A percentile compares a stretch with the other conserved stretches of the same genome.
Evolutionary conservation across 2,113 vertebrate genomes (phyloP).

Genomic region (Isichthys henryi): DNA sequence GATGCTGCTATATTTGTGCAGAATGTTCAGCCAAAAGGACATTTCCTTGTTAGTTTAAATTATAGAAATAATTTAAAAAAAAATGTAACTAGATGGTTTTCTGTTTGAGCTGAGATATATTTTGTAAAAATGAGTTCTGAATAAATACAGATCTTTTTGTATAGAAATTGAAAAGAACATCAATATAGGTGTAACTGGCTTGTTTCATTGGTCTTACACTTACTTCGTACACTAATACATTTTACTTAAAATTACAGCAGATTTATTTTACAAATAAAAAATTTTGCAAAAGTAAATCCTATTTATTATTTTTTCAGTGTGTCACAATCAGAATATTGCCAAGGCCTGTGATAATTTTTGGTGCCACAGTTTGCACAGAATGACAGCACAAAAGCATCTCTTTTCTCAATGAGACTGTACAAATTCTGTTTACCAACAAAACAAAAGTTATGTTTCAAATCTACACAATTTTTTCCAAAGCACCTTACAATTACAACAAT

Average conservation of each 20-base stretch:
- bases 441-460: neutral
- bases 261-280: neutral
- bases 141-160: too few species aligned
- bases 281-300: neutral
- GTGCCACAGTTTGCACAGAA: neutral
- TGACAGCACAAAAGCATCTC: neutral
- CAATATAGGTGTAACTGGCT: too few species aligned
- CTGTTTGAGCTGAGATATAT: neutral
- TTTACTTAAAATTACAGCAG: neutral
- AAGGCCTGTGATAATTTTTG: neutral
- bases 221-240: neutral
- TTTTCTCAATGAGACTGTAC: neutral
- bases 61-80: neutral
- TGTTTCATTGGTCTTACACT: too few species aligned
- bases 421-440: neutral
- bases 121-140: too few species aligned
- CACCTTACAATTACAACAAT: neutral
- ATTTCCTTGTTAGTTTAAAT: neutral
- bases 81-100: neutral
- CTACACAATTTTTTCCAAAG: neutral
- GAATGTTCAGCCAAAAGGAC: neutral
- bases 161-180: too few species aligned
- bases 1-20: neutral
- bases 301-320: neutral
- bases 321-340: neutral